These are phyloP conservation scores for Eucidaris tribuloides DNA, from an alignment of 35 echinoderm and acorn worm genomes.

Conservation along the genomic window DNA sequence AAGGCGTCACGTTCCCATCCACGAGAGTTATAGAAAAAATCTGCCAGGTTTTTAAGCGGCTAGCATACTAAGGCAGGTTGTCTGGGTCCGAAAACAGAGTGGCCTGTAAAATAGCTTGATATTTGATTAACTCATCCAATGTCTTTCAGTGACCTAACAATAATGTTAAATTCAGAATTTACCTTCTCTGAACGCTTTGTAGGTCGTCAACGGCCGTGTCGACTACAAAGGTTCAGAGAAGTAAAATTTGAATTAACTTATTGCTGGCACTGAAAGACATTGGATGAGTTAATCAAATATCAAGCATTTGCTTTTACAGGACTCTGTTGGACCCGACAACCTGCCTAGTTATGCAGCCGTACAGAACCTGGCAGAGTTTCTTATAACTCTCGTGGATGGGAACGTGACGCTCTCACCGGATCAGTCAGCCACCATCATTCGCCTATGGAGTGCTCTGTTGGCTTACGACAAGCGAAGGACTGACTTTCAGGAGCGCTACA, in stretches of 20 bases:
- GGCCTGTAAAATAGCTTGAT: slow-evolving; percentile 32
- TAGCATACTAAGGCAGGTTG: slow-evolving; percentile 27
- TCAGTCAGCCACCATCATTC: slow-evolving; percentile 34
- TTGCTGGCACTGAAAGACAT: not conserved
- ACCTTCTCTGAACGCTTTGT: not conserved
- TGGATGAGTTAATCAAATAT: slow-evolving; percentile 1
- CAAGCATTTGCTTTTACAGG: slow-evolving; percentile 34
- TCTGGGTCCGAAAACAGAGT: too few species aligned
- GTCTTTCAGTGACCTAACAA: not conserved
- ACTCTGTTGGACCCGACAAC: slow-evolving; percentile 28
- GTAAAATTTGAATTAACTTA: not conserved
- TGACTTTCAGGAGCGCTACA: slow-evolving; percentile 28
- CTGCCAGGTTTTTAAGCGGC: slow-evolving; percentile 36
- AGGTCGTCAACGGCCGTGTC: too few species aligned
- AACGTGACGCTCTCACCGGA: slow-evolving; percentile 30
- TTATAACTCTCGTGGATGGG: slow-evolving; percentile 21
- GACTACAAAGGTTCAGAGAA: not conserved
- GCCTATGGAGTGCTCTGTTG: slow-evolving; percentile 21
- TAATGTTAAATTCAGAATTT: not conserved
- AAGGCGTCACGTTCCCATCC: slow-evolving; percentile 40
- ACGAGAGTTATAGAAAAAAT: not conserved
- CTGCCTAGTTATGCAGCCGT: slow-evolving; percentile 26
- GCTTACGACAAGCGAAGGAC: slow-evolving; percentile 34
- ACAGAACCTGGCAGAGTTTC: slow-evolving; percentile 41
- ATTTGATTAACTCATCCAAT: not conserved